Conservation (phyloP, 2,888 invertebrate genomes). For the Autographa gamma region DNA sequence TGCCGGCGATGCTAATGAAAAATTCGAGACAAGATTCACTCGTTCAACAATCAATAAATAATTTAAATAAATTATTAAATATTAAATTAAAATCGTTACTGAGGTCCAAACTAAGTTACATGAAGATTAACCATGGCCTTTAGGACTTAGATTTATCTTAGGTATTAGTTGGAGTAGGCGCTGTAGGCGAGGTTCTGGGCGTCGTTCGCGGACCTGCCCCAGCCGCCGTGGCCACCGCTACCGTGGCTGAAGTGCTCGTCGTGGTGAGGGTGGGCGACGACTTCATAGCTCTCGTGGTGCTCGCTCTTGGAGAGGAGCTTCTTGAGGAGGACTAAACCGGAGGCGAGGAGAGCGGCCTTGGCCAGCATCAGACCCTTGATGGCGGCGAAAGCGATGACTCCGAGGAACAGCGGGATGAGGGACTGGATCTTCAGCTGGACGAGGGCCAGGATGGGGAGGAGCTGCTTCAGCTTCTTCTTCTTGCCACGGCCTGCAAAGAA, state of each 20-base stretch:
- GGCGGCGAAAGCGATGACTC: conserved; percentile 92
- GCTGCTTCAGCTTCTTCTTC: conserved; percentile 93
- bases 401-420: conserved; percentile 93
- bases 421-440: conserved; percentile 94
- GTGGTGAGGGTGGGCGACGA: conserved; percentile 92
- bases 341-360: conserved; percentile 94
- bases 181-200: conserved; percentile 93
- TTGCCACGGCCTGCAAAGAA: conserved; percentile 92
- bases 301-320: conserved; percentile 92
- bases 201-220: conserved; percentile 91
- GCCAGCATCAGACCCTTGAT: conserved; percentile 95
- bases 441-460: conserved; percentile 92
- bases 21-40: conserved; percentile 80
- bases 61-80: conserved; percentile 85
- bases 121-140: conserved; percentile 60
- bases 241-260: conserved; percentile 88
- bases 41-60: conserved; percentile 72
- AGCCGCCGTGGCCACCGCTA: conserved; percentile 88
- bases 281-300: conserved; percentile 92
- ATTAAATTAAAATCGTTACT: conserved; percentile 81
- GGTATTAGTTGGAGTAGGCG: conserved; percentile 88
- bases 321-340: conserved; percentile 90
- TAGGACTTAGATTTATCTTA: conserved; percentile 68
- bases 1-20: conserved; percentile 67
- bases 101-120: conserved; percentile 82